These are phyloP conservation scores for Heliopora coerulea DNA, from an alignment of 92 coral and sea anemone species.

Conservation along the genomic window DNA sequence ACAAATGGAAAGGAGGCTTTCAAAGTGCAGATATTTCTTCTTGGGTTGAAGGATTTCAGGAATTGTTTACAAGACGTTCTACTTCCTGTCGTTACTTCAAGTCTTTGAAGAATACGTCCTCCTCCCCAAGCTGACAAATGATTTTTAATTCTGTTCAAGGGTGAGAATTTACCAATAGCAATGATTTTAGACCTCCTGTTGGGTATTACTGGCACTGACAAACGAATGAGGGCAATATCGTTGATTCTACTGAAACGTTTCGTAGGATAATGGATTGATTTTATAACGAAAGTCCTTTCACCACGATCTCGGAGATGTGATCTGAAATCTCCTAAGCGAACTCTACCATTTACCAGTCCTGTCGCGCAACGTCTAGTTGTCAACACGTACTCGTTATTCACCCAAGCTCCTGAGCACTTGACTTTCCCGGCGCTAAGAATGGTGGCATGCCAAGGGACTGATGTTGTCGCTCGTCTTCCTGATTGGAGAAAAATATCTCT, in stretches of 20 bases:
- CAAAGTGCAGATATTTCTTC: background rate
- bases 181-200: background rate
- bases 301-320: background rate
- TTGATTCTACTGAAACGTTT: background rate
- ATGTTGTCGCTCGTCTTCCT: background rate
- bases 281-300: background rate
- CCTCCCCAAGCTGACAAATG: constrained; percentile 3
- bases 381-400: background rate
- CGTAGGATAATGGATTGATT: background rate
- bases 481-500: background rate
- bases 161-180: too few relatives aligned
- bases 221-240: background rate
- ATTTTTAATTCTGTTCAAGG: background rate
- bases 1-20: constrained; percentile 8
- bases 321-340: background rate
- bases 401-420: constrained; percentile 23
- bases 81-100: background rate
- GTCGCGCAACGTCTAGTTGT: constrained; percentile 7
- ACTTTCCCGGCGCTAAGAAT: background rate
- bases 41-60: background rate
- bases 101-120: background rate
- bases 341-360: background rate
- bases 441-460: constrained; percentile 26
- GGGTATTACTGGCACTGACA: background rate
- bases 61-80: background rate